Percentiles rank a stretch among this genome's conserved stretches.
Evolutionary conservation across 1,140 invertebrate species (phyloP).

Genomic region (Eupeodes corollae): DNA sequence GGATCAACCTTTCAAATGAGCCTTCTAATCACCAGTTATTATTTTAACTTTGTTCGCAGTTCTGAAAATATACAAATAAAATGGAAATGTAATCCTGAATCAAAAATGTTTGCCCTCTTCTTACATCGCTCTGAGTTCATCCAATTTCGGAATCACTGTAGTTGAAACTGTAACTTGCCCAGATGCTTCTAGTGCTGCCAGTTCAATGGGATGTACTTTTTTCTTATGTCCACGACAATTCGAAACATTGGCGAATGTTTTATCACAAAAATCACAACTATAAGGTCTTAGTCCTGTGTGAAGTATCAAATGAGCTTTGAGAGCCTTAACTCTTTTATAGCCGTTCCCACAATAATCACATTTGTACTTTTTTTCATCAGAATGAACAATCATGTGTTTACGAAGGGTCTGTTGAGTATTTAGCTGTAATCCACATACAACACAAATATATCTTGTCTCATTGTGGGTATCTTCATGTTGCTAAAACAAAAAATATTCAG

Average conservation of each 20-base stretch:
- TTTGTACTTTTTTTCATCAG: constrained; percentile 38
- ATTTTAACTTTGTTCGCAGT: too few species aligned
- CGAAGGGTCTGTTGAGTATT: constrained; percentile 39
- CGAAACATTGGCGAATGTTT: constrained; percentile 40
- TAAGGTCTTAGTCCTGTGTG: constrained; percentile 40
- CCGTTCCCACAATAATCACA: constrained; percentile 33
- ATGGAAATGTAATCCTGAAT: too few species aligned
- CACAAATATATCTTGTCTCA: constrained; percentile 39
- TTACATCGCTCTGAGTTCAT: constrained; percentile 26
- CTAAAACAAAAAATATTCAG: neutral
- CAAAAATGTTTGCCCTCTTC: too few species aligned
- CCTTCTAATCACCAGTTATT: too few species aligned
- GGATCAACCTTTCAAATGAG: too few species aligned
- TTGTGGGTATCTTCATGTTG: constrained; percentile 38
- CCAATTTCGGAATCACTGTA: constrained; percentile 33
- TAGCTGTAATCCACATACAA: constrained; percentile 38
- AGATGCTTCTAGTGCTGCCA: constrained; percentile 33
- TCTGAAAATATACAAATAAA: too few species aligned
- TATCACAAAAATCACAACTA: constrained; percentile 39
- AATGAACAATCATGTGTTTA: constrained; percentile 40
- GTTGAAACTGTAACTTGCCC: constrained; percentile 20
- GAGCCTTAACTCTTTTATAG: constrained; percentile 34
- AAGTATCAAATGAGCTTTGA: constrained; percentile 37
- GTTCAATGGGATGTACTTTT: constrained; percentile 37
- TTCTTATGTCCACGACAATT: constrained; percentile 42